These are phyloP conservation scores for Melanotaenia maccullochi DNA, from an alignment of 2,797 vertebrate genomes.

Conservation along the genomic window DNA sequence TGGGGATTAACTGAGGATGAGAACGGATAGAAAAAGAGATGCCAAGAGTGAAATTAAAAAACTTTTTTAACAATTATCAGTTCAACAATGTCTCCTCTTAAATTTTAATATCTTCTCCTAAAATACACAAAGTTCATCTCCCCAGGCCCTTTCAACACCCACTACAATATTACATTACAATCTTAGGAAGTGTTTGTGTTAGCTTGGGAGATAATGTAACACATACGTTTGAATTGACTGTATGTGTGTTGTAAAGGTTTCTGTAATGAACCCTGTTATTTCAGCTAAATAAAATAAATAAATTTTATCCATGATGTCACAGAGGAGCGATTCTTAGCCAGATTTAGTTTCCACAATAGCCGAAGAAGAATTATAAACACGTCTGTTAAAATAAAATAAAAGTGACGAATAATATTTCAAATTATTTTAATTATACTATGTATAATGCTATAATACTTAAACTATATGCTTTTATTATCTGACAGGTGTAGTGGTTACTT, in stretches of 20 bases:
- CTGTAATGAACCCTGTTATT: neutral
- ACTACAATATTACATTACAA: slow-evolving; percentile 2
- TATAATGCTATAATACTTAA: neutral
- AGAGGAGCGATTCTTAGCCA: slow-evolving; percentile 4
- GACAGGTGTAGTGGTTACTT: neutral
- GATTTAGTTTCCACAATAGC: slow-evolving; percentile 15
- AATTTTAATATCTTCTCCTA: slow-evolving; percentile 27
- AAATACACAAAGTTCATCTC: slow-evolving; percentile 23
- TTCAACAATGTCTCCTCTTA: neutral
- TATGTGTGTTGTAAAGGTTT: neutral
- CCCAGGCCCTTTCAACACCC: slow-evolving; percentile 24
- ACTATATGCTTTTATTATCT: neutral
- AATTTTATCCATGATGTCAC: slow-evolving; percentile 17
- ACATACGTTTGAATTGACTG: neutral
- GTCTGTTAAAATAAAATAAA: neutral
- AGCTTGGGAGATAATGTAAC: slow-evolving; percentile 2
- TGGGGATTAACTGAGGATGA: neutral
- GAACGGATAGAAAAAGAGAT: neutral
- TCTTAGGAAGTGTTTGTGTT: neutral
- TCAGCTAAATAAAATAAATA: slow-evolving; percentile 35
- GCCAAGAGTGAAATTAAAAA: slow-evolving; percentile 17
- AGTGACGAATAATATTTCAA: neutral
- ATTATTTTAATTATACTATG: neutral
- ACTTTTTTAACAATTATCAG: slow-evolving; percentile 12
- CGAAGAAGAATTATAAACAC: slow-evolving; percentile 13